Base-by-base conservation (phyloP, 2,888 invertebrate genomes). In the Plagiodera versicolora region DNA sequence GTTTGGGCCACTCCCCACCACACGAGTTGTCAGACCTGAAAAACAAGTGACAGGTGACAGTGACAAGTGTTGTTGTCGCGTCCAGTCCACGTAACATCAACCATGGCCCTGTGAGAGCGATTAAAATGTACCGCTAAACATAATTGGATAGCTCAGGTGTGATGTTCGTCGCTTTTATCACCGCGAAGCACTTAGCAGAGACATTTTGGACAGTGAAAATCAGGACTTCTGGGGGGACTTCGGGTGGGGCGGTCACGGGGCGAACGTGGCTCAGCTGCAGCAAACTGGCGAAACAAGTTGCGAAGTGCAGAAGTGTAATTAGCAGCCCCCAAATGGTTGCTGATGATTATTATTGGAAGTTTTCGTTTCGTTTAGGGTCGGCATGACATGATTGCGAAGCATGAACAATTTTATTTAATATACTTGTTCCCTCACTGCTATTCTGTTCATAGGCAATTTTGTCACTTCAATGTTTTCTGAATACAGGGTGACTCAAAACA, bases 181-280 rank as follows among this genome's bases (percentile, higher is more conserved):
- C 20, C 16, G 44, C 44, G 16, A 6, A 44, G 53, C 53, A 53
- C 53, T 53, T 53, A 53, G 53, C 24, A 2, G 53, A 20, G 53
- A 44, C 53, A 28, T 44, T 53, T 53, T 53, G 53, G 46, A 47
- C 52, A 46, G 54, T 47, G 54, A 50, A 58, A 61, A 54, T 61
- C 54, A 54, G 54, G 53, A 54, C 48, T 53, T 56, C 28, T 48
- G 46, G 50, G 54, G 54, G n/a, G n/a, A n/a, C n/a, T n/a, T n/a
- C n/a, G n/a, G n/a, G 49, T 46, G 46, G 8, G 44, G 19, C 35
- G 30, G 30, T 39, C 53, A 54, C 20, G 55, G 53, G 56, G 59
- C 53, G 58, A 65, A 52, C 46, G 63, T 56, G 67, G 60, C 67
- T 63, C 67, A 67, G 65, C 67, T 67, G 67, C 65, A 63, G 55